phyloP scores from a whole-genome alignment of 2,113 vertebrate genomes.

The Aptenodytes forsteri region DNA sequence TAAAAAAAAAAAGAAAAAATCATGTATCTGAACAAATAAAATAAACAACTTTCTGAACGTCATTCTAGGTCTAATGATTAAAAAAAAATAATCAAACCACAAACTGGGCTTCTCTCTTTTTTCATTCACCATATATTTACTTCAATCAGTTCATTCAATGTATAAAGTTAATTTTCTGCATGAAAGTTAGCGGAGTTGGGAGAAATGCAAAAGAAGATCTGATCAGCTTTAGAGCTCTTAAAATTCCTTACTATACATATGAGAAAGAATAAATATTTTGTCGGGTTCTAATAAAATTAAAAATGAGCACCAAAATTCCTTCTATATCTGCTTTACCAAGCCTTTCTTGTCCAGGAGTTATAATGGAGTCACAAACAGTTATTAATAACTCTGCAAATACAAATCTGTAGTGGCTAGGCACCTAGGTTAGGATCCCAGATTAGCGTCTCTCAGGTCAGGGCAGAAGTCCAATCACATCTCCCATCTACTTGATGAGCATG shows the following conservation, averaged over 20 bases:
- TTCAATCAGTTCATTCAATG: neutral
- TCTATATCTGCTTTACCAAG: neutral
- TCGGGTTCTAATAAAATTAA: neutral
- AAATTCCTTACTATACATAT: neutral
- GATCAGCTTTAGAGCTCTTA: neutral
- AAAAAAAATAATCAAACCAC: neutral
- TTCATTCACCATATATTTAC: neutral
- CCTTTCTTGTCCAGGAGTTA: neutral
- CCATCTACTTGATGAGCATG: neutral
- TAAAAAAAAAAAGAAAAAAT: neutral
- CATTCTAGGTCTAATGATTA: neutral
- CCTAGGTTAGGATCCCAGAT: neutral
- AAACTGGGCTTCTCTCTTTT: neutral
- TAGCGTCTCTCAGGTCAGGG: neutral
- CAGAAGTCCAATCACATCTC: neutral
- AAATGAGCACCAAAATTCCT: neutral
- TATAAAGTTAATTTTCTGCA: neutral
- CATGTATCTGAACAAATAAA: neutral
- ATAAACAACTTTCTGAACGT: neutral
- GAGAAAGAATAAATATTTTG: neutral
- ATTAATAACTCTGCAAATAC: neutral
- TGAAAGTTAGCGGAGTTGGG: neutral
- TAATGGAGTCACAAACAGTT: neutral
- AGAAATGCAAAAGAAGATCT: neutral
- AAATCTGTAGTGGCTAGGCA: neutral